These are phyloP conservation scores for Rissa tridactyla DNA, from an alignment of 2,113 vertebrate genomes.

Conservation along the genomic window DNA sequence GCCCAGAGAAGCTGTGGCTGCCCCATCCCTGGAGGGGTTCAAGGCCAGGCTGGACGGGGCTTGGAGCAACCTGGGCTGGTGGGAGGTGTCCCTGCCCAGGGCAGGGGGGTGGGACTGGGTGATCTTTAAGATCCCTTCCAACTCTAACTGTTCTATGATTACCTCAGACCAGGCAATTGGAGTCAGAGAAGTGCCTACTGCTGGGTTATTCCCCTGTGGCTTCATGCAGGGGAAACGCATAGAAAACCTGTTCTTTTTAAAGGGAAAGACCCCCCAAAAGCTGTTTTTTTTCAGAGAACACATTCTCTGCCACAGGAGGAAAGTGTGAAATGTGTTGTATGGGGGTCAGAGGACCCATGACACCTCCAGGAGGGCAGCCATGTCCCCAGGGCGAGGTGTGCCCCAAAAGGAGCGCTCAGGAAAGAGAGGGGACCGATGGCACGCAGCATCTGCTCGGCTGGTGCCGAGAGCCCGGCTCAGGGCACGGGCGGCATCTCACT, in stretches of 20 bases:
- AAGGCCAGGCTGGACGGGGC: neutral
- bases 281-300: accelerated
- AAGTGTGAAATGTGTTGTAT: neutral
- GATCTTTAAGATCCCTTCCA: neutral
- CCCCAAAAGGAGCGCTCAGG: accelerated
- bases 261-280: neutral
- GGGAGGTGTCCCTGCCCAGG: neutral
- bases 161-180: neutral
- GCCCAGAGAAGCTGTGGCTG: neutral
- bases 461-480: accelerated
- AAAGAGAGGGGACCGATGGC: neutral
- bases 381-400: neutral
- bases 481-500: neutral
- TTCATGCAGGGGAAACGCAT: accelerated
- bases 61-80: neutral
- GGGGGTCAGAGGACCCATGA: neutral
- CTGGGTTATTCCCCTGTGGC: neutral
- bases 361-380: accelerated
- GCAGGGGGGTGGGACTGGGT: neutral
- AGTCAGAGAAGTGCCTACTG: neutral
- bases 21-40: neutral
- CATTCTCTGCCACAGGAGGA: neutral
- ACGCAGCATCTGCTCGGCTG: accelerated
- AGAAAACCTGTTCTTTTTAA: neutral
- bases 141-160: neutral